These are phyloP conservation scores for Erebia ligea DNA, from an alignment of 2,888 invertebrate species.

Conservation along the genomic window DNA sequence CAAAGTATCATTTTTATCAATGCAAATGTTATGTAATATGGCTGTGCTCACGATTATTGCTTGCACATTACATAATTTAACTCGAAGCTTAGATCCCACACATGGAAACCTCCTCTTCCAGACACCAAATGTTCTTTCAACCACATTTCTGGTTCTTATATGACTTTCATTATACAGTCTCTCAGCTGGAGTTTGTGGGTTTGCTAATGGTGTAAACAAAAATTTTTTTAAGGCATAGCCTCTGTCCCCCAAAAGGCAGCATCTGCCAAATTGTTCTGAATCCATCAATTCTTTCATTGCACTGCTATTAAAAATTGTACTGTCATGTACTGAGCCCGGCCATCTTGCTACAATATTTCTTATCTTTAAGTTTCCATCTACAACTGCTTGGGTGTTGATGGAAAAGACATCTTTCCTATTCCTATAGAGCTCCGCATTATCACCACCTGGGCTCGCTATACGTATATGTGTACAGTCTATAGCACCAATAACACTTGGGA, in stretches of 20 bases:
- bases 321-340: background rate
- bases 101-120: background rate
- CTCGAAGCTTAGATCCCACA: background rate
- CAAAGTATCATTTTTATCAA: background rate
- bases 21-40: too few species aligned
- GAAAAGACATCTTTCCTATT: too few species aligned
- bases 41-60: too few species aligned
- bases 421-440: background rate
- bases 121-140: background rate
- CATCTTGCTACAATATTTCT: background rate
- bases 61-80: constrained; percentile 1
- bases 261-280: background rate
- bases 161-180: background rate
- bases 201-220: background rate
- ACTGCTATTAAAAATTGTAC: background rate
- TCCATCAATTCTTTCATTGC: background rate
- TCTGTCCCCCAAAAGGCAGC: background rate
- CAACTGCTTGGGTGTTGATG: too few species aligned
- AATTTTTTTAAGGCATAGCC: background rate
- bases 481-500: background rate
- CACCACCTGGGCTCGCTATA: background rate
- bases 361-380: background rate
- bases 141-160: background rate
- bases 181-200: background rate
- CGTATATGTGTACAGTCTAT: background rate